phyloP scores from a whole-genome alignment of 2,113 vertebrate species.

The Strix uralensis region DNA sequence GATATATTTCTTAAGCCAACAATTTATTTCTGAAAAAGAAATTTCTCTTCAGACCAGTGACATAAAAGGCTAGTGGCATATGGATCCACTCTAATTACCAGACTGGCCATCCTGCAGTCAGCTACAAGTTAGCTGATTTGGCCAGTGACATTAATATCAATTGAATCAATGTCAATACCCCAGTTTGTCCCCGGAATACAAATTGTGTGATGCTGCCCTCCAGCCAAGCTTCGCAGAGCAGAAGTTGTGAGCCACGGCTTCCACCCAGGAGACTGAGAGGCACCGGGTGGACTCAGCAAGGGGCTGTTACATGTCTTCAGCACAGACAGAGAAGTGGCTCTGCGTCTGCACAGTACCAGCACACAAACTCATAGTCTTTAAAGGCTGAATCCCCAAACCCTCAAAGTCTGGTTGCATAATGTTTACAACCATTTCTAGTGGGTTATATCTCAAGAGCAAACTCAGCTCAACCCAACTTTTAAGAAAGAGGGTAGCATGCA shows the following conservation, averaged over 20 bases:
- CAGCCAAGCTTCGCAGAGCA: neutral
- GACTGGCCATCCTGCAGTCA: constrained; percentile 2
- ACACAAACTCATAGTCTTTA: neutral
- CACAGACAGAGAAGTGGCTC: neutral
- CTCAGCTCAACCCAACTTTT: neutral
- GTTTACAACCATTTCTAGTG: neutral
- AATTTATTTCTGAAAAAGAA: neutral
- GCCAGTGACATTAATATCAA: constrained; percentile 13
- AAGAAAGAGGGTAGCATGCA: neutral
- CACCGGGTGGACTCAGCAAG: neutral
- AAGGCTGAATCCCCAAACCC: neutral
- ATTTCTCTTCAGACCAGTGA: neutral
- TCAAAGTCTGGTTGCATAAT: neutral
- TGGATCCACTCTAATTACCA: constrained; percentile 41
- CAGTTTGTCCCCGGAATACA: neutral
- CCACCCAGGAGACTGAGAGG: neutral
- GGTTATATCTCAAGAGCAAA: neutral
- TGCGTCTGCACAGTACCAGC: neutral
- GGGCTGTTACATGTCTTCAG: neutral
- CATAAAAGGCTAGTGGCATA: constrained; percentile 28
- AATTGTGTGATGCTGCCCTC: neutral
- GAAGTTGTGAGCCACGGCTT: neutral
- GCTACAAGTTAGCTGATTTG: constrained; percentile 8
- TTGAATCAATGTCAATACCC: neutral
- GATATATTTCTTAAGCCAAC: neutral